These are phyloP conservation scores for Orestias chungarensis DNA, from an alignment of 2,797 vertebrate genomes.

Conservation along the genomic window DNA sequence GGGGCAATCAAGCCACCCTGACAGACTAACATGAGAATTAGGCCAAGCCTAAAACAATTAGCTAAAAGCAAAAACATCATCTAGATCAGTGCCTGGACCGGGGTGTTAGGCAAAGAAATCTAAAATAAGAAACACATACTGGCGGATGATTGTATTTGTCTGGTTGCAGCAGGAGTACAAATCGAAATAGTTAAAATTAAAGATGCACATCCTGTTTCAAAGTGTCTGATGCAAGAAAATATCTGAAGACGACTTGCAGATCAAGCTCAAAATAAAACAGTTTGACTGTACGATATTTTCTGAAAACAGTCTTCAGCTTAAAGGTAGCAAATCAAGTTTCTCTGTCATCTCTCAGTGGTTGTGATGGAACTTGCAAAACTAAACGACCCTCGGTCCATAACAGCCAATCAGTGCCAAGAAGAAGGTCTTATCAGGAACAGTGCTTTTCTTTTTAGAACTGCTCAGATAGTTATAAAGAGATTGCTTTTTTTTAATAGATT, in stretches of 20 bases:
- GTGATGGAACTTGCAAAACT: too few species aligned
- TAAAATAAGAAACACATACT: constrained; percentile 37
- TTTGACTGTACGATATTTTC: not conserved
- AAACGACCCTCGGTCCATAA: too few species aligned
- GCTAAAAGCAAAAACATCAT: constrained; percentile 78
- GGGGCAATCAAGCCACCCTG: constrained; percentile 57
- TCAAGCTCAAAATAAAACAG: not conserved
- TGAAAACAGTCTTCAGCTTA: not conserved
- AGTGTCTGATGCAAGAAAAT: not conserved
- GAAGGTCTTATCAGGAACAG: too few species aligned
- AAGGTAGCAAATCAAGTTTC: not conserved
- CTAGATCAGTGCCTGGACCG: constrained; percentile 46
- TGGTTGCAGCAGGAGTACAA: constrained; percentile 44
- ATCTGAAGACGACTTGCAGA: not conserved
- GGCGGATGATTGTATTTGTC: constrained; percentile 40
- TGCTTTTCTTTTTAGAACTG: too few species aligned
- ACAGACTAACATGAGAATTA: constrained; percentile 72
- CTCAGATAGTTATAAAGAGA: too few species aligned
- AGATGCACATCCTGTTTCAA: not conserved
- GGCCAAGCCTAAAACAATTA: constrained; percentile 78
- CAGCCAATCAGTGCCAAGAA: too few species aligned
- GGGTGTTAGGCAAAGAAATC: constrained; percentile 25
- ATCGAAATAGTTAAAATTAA: constrained; percentile 6
- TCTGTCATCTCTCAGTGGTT: not conserved
- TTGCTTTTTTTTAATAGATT: too few species aligned